Evolutionary conservation across 2,797 vertebrate genomes (phyloP), one percentile per base, ranked within the genome.

Genomic region (Fratercula arctica): DNA sequence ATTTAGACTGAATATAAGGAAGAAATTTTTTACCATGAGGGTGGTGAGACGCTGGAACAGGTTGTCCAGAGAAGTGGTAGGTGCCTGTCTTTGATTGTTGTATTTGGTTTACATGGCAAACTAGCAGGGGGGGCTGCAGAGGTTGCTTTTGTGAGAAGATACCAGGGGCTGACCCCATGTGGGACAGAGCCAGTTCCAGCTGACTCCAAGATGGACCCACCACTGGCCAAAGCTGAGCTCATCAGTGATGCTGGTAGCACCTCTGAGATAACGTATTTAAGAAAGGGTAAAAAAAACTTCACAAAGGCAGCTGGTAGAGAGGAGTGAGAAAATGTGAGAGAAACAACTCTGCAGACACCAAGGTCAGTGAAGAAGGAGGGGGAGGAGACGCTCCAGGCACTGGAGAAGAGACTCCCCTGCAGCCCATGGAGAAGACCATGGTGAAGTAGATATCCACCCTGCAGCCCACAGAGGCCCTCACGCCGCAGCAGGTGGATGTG

Each of bases 191-290:
- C 10, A 63, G 9, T 17, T 68, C 48, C 25, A 78, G 14, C 10
- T 46, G 23, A 6, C 18, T 73, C n/a, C 72, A 61, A 28, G 37
- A 61, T 2, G 5, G 64, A 35, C 4, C 0, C 0, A 3, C 6
- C 0, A 0, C 60, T 50, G 28, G 61, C 13, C 23, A 64, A 64
- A 43, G 39, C 20, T 54, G 33, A 76, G 16, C 10, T 16, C 14
- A 73, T 43, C 35, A 69, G 20, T 21, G 4, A 56, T 51, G 31
- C 0, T 54, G 24, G 21, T 16, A 80, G 35, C 0, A 0, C 10
- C 16, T 85, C 61, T 72, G 28, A 59, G 43, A 48, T 21, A 79
- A 63, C 13, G 12, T 25, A 37, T 56, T 70, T 63, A 70, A 50
- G 41, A 76, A 82, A 60, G n/a, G 25, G 21, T 35, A 37, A 54